A percentile compares a stretch with the other conserved stretches of the same genome.
Evolutionary conservation across 2,888 invertebrate species (phyloP).

Genomic region (Itoplectis maculator): DNA sequence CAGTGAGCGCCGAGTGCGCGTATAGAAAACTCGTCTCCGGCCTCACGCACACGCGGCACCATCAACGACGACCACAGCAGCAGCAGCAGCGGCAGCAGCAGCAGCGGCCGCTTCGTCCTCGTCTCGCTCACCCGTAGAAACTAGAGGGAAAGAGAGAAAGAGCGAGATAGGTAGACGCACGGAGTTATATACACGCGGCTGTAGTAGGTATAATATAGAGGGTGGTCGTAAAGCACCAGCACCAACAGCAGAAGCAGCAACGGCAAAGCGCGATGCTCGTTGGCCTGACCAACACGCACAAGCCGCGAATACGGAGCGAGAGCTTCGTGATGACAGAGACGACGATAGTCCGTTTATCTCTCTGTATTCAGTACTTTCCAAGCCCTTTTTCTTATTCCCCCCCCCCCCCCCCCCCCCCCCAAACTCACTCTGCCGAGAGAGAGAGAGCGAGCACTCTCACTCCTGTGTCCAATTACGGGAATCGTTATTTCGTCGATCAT

Average conservation of each 20-base stretch:
- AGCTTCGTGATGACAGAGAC: too few species aligned
- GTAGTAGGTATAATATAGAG: constrained; percentile 26
- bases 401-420: background rate
- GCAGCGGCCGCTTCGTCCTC: too few species aligned
- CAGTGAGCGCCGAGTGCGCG: background rate
- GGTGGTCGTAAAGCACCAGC: constrained; percentile 27
- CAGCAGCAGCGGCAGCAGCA: too few species aligned
- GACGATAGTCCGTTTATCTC: background rate
- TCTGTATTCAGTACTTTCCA: background rate
- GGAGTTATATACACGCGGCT: background rate
- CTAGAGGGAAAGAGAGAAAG: background rate
- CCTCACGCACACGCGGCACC: background rate
- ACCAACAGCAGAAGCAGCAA: too few species aligned
- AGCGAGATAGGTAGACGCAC: constrained; percentile 2
- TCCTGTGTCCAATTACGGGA: too few species aligned
- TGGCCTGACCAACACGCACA: constrained; percentile 16
- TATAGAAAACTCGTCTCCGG: constrained; percentile 35
- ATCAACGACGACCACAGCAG: too few species aligned
- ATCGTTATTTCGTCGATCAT: too few species aligned
- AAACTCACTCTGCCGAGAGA: background rate
- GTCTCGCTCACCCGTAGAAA: background rate
- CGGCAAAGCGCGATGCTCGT: constrained; percentile 1
- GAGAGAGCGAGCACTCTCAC: background rate
- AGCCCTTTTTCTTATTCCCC: background rate
- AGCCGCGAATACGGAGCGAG: background rate